These are phyloP conservation scores for Morpho deidamia DNA, from an alignment of 2,888 invertebrate genomes.

Conservation along the genomic window DNA sequence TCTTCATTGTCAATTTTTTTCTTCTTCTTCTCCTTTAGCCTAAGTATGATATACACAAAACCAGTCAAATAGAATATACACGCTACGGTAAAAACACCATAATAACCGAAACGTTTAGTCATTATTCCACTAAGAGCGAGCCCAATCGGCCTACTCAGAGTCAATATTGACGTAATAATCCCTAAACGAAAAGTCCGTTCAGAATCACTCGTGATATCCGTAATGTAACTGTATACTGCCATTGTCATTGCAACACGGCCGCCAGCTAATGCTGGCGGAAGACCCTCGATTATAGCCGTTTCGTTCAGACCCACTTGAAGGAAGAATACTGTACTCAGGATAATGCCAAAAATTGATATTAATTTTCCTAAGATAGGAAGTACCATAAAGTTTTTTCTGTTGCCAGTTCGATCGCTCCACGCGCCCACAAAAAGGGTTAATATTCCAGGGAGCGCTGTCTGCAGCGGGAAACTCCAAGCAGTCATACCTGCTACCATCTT, in stretches of 20 bases:
- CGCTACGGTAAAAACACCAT: conserved; percentile 65
- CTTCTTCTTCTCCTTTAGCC: conserved; percentile 54
- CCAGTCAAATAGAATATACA: conserved; percentile 64
- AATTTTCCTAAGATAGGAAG: conserved; percentile 79
- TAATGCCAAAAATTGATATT: conserved; percentile 72
- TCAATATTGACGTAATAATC: conserved; percentile 75
- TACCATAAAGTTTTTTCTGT: conserved; percentile 79
- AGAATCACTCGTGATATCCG: conserved; percentile 77
- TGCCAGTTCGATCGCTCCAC: conserved; percentile 81
- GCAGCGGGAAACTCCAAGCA: conserved; percentile 77
- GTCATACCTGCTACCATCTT: conserved; percentile 77
- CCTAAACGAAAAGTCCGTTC: conserved; percentile 81
- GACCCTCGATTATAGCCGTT: conserved; percentile 74
- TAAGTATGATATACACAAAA: conserved; percentile 61
- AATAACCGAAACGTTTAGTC: conserved; percentile 67
- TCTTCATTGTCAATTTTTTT: conserved; percentile 53
- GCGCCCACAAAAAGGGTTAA: conserved; percentile 79
- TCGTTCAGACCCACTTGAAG: conserved; percentile 73
- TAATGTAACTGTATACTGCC: conserved; percentile 81
- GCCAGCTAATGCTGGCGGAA: conserved; percentile 80
- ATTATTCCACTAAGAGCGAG: conserved; percentile 75
- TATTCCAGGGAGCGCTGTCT: conserved; percentile 77
- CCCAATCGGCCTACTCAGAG: conserved; percentile 72
- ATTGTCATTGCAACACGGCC: conserved; percentile 80
- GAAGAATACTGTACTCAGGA: conserved; percentile 78